Base-by-base conservation (phyloP, 2,888 invertebrate genomes). In the Spisula solida region DNA sequence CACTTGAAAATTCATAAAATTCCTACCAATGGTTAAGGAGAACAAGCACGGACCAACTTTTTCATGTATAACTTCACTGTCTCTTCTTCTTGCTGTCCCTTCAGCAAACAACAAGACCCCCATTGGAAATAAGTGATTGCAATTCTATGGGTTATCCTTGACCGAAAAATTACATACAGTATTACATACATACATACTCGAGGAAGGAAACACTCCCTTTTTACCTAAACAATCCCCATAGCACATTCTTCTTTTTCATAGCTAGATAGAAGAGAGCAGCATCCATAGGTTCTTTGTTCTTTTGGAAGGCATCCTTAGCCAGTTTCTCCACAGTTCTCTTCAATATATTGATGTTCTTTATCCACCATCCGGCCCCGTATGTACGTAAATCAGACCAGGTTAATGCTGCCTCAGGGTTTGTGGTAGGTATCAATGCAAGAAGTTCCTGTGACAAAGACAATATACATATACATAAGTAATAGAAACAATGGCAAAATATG, bases 231-330 rank as follows among this genome's bases (percentile, higher is more conserved):
- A 99, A 97, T 0, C 99, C 99, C 98, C 99, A 99, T 0, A 99
- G 97, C 5, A 99, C 97, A 95, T 98, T 99, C 95, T 99, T 99
- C 97, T 99, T 99, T 97, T 98, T 99, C 99, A 99, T 98, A 0
- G 99, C 99, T 92, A 99, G 97, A 97, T 99, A 99, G 96, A 98
- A 99, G 1, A 99, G 97, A 0, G 99, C 99, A 0, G 99, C 99
- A 96, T 99, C 99, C 97, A 99, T 97, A 0, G 99, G 99, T 96
- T 99, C 99, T 96, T 99, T 98, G 86, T 98, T 98, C 5, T 97
- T 97, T 97, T 99, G 98, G 97, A 99, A 99, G 0, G 99, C 98
- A 0, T 98, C 98, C 96, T 99, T 99, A 0, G 99, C 99, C 48
- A 99, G 96, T 95, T 98, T 98, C 96, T 99, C 99, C 20, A 99